These are phyloP conservation scores for Chymomyza fuscimana DNA, from an alignment of 2,888 invertebrate genomes.

Conservation along the genomic window DNA sequence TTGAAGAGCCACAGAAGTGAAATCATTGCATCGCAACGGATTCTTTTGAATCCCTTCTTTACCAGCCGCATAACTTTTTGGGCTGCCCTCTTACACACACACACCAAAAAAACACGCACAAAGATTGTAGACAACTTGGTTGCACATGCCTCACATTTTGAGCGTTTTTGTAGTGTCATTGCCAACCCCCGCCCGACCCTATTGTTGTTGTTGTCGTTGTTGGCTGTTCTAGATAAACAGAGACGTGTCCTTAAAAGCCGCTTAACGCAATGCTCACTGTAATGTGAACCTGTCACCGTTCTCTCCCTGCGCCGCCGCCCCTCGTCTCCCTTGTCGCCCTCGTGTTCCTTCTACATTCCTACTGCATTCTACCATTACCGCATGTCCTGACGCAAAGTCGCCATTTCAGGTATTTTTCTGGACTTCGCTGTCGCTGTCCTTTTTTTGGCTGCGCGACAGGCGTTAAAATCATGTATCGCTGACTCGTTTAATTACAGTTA, in stretches of 20 bases:
- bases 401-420: constrained; percentile 35
- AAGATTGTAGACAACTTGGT: background rate
- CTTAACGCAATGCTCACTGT: constrained; percentile 53
- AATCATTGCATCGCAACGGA: too few relatives aligned
- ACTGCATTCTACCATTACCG: background rate
- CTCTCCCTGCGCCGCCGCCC: background rate
- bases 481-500: constrained; percentile 73
- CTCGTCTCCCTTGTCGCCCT: background rate
- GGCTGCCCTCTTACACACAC: background rate
- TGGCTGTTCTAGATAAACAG: constrained; percentile 61
- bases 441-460: constrained; percentile 50
- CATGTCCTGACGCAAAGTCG: constrained; percentile 3
- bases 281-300: constrained; percentile 65
- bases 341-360: too few relatives aligned
- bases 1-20: too few relatives aligned
- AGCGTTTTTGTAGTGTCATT: constrained; percentile 66
- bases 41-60: too few relatives aligned
- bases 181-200: constrained; percentile 42
- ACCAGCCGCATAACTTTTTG: too few relatives aligned
- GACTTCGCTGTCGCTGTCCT: constrained; percentile 1
- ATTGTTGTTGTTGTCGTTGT: background rate
- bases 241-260: constrained; percentile 71
- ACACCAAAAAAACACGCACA: background rate
- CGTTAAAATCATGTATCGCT: constrained; percentile 74
- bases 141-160: background rate